A percentile compares a stretch with the other conserved stretches of the same genome.
These are phyloP conservation scores for Adineta ricciae DNA, from an alignment of 2,888 invertebrate species.

Conservation along the genomic window DNA sequence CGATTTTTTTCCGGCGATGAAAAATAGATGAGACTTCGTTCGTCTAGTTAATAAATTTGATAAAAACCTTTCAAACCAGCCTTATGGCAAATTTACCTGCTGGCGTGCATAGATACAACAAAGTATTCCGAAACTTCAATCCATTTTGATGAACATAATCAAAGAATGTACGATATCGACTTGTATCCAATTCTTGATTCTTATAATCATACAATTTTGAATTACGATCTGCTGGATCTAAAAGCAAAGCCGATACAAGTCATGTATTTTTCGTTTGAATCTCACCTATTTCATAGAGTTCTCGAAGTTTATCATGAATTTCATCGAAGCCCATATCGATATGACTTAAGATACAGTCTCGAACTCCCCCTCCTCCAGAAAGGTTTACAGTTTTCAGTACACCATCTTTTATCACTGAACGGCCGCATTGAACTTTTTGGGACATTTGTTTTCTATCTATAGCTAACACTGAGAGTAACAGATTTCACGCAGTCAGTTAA, in stretches of 20 bases:
- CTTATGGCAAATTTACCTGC: not conserved
- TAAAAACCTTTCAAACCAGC: too few species aligned
- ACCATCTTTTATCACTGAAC: not conserved
- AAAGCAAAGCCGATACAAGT: not conserved
- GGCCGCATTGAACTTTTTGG: not conserved
- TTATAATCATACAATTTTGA: not conserved
- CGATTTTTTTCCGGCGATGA: too few species aligned
- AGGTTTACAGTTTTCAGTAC: not conserved
- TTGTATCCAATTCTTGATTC: not conserved
- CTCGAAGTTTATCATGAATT: not conserved
- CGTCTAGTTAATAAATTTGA: too few species aligned
- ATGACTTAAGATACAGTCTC: not conserved
- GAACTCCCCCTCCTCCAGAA: not conserved
- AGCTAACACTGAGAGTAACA: too few species aligned
- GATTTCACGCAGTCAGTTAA: too few species aligned
- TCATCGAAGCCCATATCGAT: not conserved
- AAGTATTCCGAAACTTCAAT: not conserved
- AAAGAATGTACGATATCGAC: not conserved
- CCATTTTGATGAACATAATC: not conserved
- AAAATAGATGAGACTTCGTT: too few species aligned
- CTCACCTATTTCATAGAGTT: not conserved
- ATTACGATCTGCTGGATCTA: not conserved
- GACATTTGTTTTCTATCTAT: not conserved
- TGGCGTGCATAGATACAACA: not conserved
- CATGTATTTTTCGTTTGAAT: not conserved